Evolutionary conservation across 2,888 invertebrate genomes (phyloP).

Genomic region (Acanthosepion esculentum): DNA sequence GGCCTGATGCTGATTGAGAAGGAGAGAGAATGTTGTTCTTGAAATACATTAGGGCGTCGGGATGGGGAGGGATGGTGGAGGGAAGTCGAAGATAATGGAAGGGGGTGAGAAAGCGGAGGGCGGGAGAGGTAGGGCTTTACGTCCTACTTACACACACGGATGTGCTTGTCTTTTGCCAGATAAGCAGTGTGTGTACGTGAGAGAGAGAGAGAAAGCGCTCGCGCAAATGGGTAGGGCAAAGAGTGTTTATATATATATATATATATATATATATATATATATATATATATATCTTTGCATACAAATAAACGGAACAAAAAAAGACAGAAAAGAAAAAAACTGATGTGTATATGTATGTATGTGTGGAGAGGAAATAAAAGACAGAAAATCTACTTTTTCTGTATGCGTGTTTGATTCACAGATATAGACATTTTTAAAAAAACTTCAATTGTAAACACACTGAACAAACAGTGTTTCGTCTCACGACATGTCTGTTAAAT

Average conservation of each 20-base stretch:
- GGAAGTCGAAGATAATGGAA: neutral
- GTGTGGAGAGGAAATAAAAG: too few species aligned
- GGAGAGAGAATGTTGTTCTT: neutral
- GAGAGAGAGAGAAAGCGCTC: neutral
- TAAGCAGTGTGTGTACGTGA: neutral
- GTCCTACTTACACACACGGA: neutral
- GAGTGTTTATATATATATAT: neutral
- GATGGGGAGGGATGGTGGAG: neutral
- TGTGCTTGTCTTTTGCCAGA: neutral
- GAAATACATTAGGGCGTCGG: neutral
- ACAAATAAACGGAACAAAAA: neutral
- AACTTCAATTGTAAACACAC: too few species aligned
- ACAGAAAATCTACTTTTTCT: too few species aligned
- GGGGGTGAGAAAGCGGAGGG: neutral
- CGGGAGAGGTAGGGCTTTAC: neutral
- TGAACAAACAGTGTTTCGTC: too few species aligned
- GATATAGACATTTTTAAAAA: too few species aligned
- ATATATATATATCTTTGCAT: neutral
- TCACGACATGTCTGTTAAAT: too few species aligned
- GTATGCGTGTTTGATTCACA: too few species aligned
- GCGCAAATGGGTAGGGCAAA: neutral
- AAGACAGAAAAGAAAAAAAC: too few species aligned
- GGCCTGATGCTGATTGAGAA: neutral
- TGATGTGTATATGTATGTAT: too few species aligned
- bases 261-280: neutral